phyloP scores from a whole-genome alignment of 2,113 vertebrate genomes.

The Pyxicephalus adspersus region DNA sequence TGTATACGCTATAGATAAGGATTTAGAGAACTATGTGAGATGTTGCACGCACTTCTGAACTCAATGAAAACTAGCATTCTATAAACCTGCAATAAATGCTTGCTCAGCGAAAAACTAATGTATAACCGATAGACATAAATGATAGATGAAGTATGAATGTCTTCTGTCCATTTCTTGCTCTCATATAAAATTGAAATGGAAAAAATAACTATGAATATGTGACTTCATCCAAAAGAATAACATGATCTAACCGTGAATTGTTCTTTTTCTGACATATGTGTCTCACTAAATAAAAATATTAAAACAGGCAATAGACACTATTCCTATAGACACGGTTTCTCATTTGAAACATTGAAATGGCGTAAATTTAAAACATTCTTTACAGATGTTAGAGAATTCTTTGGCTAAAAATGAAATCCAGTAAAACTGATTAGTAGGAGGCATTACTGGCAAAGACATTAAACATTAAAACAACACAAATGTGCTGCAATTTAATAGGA shows the following conservation, averaged over 20 bases:
- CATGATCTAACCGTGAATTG: not conserved
- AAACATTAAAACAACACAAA: slow-evolving; percentile 5
- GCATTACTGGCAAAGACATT: slow-evolving; percentile 11
- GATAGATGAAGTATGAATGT: not conserved
- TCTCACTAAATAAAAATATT: not conserved
- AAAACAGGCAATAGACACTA: slow-evolving; percentile 8
- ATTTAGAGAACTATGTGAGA: not conserved
- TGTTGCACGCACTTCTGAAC: slow-evolving; percentile 1
- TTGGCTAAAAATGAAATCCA: slow-evolving; percentile 20
- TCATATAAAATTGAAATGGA: slow-evolving; percentile 8
- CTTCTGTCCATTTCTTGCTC: not conserved
- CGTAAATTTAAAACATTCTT: not conserved
- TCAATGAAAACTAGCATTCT: not conserved
- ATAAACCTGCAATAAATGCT: not conserved
- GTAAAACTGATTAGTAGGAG: slow-evolving; percentile 18
- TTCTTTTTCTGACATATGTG: slow-evolving; percentile 30
- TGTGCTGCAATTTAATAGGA: not conserved
- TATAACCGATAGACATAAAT: not conserved
- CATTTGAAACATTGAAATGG: not conserved
- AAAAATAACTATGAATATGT: not conserved
- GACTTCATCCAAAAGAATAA: not conserved
- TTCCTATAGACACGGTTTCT: no score
- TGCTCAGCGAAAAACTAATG: not conserved
- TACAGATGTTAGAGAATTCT: slow-evolving; percentile 7
- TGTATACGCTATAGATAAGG: not conserved